Evolutionary conservation across 2,113 vertebrate species (phyloP).

Genomic region (Rhegmatorhina hoffmannsi): DNA sequence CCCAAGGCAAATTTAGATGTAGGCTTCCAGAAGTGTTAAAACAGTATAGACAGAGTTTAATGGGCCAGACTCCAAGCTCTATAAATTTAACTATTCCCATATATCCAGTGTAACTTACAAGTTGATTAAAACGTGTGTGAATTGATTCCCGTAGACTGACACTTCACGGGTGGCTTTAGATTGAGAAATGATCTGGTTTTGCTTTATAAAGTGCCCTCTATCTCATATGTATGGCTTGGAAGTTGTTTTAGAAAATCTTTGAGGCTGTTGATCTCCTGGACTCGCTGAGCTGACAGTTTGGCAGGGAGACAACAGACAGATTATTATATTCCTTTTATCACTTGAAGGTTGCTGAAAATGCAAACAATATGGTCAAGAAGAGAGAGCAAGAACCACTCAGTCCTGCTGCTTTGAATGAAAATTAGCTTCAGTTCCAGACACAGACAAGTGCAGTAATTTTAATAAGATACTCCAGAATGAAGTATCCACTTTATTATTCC

Average conservation of each 20-base stretch:
- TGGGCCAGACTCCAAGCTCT: conserved; percentile 60
- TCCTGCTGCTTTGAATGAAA: not conserved
- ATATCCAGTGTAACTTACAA: conserved; percentile 44
- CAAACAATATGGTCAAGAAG: not conserved
- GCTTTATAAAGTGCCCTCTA: not conserved
- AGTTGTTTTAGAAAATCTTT: not conserved
- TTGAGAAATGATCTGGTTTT: conserved; percentile 13
- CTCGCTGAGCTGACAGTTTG: not conserved
- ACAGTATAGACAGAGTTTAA: conserved; percentile 40
- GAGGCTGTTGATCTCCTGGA: not conserved
- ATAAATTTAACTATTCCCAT: conserved; percentile 68
- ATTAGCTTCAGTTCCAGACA: not conserved
- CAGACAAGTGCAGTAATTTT: not conserved
- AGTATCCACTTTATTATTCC: not conserved
- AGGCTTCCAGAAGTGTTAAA: conserved; percentile 53
- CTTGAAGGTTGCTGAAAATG: not conserved
- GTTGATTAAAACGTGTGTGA: conserved; percentile 61
- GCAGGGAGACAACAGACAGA: not conserved
- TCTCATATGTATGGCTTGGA: not conserved
- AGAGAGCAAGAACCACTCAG: not conserved
- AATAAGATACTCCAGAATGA: not conserved
- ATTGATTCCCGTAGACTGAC: conserved; percentile 53
- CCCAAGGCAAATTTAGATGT: conserved; percentile 15
- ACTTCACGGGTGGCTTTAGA: conserved; percentile 46
- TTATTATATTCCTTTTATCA: not conserved